These are phyloP conservation scores for Antechinus flavipes DNA, from an alignment of 2,113 vertebrate species.

Conservation along the genomic window DNA sequence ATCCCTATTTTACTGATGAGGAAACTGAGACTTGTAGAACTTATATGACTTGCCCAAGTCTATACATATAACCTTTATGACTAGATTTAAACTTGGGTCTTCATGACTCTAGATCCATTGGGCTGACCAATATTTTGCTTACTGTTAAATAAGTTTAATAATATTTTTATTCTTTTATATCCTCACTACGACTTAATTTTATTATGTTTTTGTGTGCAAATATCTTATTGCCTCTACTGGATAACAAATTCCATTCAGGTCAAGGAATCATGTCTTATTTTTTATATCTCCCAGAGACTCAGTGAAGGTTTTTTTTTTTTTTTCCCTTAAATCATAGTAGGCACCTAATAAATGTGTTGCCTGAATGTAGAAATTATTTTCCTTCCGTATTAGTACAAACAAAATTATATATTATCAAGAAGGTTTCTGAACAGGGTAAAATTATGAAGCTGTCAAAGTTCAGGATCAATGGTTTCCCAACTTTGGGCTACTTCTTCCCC, in stretches of 20 bases:
- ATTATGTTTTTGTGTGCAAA: background rate
- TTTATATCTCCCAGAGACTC: background rate
- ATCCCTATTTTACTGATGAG: background rate
- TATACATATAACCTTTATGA: background rate
- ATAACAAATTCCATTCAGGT: background rate
- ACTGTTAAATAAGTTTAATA: background rate
- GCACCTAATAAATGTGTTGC: background rate
- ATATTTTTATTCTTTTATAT: background rate
- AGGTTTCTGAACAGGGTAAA: background rate
- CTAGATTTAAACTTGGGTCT: background rate
- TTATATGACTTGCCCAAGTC: background rate
- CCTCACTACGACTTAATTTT: background rate
- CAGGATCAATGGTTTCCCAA: background rate
- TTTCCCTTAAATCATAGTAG: background rate
- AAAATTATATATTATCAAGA: background rate
- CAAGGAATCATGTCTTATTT: background rate
- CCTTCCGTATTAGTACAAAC: background rate
- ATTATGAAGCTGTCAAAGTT: background rate
- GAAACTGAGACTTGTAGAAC: background rate
- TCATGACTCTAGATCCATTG: background rate
- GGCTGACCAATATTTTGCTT: background rate
- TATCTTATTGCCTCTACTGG: background rate
- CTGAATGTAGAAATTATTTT: too few species aligned
- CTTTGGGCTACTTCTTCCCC: background rate
- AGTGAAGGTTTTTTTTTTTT: too few species aligned